A percentile compares a stretch with the other conserved stretches of the same genome.
Conservation (phyloP, 2,113 vertebrate species). For the Cyphomyrus discorhynchus region DNA sequence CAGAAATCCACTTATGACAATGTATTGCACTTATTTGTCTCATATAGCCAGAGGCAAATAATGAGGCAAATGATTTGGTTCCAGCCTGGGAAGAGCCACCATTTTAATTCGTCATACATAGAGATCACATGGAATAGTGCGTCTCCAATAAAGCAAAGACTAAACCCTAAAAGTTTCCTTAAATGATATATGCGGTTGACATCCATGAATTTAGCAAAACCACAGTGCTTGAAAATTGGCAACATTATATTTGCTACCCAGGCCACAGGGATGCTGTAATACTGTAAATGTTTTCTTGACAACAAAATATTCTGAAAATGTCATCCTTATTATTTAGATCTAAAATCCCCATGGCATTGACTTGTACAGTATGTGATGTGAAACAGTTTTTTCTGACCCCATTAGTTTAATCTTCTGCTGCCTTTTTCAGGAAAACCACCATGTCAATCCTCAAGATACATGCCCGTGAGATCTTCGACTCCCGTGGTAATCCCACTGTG, state of each 20-base stretch:
- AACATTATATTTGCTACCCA: background rate
- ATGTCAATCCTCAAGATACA: constrained; percentile 73
- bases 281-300: background rate
- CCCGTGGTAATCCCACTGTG: constrained; percentile 80
- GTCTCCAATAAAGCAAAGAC: background rate
- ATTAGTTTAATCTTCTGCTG: background rate
- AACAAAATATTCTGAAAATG: background rate
- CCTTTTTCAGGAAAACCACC: constrained; percentile 40
- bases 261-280: background rate
- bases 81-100: background rate
- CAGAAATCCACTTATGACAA: background rate
- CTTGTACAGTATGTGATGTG: background rate
- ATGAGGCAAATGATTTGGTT: background rate
- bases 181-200: background rate
- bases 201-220: background rate
- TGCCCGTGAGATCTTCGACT: constrained; percentile 78
- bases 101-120: background rate
- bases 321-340: background rate
- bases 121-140: background rate
- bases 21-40: background rate
- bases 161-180: background rate
- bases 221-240: background rate
- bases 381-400: background rate
- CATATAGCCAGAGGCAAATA: background rate
- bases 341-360: background rate